Evolutionary conservation across 2,888 invertebrate genomes (phyloP).

Genomic region (Diadegma fenestrale): DNA sequence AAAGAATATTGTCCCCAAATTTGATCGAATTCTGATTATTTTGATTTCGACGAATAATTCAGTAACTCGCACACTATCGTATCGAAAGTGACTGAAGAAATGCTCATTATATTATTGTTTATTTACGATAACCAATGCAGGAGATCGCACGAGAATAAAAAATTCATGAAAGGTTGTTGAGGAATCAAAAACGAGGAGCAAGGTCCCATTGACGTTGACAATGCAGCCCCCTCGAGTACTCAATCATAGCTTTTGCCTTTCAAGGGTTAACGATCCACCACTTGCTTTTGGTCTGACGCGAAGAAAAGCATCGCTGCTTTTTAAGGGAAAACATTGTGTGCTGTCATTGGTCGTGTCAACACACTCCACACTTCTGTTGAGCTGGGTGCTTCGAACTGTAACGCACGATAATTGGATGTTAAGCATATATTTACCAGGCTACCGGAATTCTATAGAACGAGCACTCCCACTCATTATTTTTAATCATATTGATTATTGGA

Average conservation of each 20-base stretch:
- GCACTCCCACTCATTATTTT: neutral
- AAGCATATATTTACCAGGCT: neutral
- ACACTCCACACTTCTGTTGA: neutral
- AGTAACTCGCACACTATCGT: neutral
- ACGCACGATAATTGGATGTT: neutral
- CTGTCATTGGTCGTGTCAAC: constrained; percentile 2
- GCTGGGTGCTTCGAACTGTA: neutral
- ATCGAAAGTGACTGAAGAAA: too few species aligned
- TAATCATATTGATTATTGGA: neutral
- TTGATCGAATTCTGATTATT: too few species aligned
- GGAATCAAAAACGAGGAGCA: neutral
- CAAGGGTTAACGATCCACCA: constrained; percentile 74
- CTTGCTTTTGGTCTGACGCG: constrained; percentile 74
- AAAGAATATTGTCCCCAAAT: too few species aligned
- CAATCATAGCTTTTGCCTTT: neutral
- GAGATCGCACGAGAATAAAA: neutral
- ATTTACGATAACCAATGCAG: neutral
- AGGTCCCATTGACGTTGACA: constrained; percentile 2
- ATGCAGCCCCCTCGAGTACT: neutral
- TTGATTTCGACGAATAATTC: too few species aligned
- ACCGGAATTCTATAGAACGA: neutral
- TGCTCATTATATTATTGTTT: neutral
- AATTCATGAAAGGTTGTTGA: neutral
- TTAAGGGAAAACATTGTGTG: neutral
- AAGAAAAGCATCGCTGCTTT: neutral